Percentiles rank a stretch among this genome's conserved stretches.
Evolutionary conservation across 2,888 invertebrate species (phyloP).

Genomic region (Allophyes oxyacanthae): DNA sequence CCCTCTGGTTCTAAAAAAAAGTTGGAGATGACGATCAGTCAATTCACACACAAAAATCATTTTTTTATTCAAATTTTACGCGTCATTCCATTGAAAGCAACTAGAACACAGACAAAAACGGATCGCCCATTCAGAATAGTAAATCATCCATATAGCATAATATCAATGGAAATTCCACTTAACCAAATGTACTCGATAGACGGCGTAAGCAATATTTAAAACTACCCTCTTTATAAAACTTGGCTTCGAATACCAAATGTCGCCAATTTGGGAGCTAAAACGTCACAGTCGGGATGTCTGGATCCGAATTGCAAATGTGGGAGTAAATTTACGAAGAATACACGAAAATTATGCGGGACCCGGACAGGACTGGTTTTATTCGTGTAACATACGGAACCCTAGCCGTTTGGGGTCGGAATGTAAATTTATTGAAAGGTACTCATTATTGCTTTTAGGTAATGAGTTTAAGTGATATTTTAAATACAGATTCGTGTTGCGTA

Average conservation of each 20-base stretch:
- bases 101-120: constrained; percentile 29
- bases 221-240: constrained; percentile 51
- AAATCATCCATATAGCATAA: constrained; percentile 47
- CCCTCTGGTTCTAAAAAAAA: no score
- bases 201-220: constrained; percentile 59
- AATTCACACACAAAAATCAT: neutral
- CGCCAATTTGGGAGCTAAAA: constrained; percentile 57
- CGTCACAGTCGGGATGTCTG: constrained; percentile 58
- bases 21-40: neutral
- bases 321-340: constrained; percentile 81
- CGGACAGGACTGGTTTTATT: constrained; percentile 66
- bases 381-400: constrained; percentile 64
- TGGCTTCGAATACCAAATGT: constrained; percentile 55
- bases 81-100: constrained; percentile 8
- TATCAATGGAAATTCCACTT: constrained; percentile 48
- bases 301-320: constrained; percentile 80
- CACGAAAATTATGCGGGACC: constrained; percentile 79
- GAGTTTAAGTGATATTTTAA: constrained; percentile 49
- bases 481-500: constrained; percentile 25
- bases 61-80: constrained; percentile 20
- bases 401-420: constrained; percentile 55
- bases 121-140: constrained; percentile 36
- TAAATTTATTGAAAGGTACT: constrained; percentile 63
- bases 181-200: constrained; percentile 28
- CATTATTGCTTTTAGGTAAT: constrained; percentile 55